Evolutionary conservation across 2,888 invertebrate species (phyloP), one percentile per base, ranked within the genome.

Genomic region (Cheilosia vernalis): DNA sequence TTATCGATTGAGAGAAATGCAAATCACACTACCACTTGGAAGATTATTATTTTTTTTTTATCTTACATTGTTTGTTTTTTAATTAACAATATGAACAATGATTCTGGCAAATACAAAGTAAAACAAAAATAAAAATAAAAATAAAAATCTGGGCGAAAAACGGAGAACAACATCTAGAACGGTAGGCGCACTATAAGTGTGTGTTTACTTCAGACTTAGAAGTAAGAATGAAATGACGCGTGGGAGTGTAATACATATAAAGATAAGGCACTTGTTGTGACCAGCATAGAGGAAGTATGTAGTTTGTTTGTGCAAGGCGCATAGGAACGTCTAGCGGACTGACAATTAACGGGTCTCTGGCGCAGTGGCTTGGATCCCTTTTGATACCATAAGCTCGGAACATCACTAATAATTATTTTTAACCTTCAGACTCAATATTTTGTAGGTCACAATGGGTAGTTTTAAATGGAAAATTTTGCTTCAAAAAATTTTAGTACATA

Each of bases 1-100:
- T 63, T 63, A 73, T 73, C 73, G 63, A 27, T 44, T 30, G 10
- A 42, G 53, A 19, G n/a, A 33, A 44, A 33, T 55, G 44, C 63
- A 73, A 73, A 73, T 73, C 55, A 44, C 24, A 55, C 73, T 10
- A 51, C 19, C 37, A 51, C 64, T 51, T 21, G 4, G 33, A 24
- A 15, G 7, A 2, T 4, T 17, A 10, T 15, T 44, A 4, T 3
- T 44, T 10, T 33, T 33, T 44, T 58, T 44, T 42, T 53, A 19
- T 51, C 42, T 42, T 67, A 42, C 42, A n/a, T 55, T 53, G 17
- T 33, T 51, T 51, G 24, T 21, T 24, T 30, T 47, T 58, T 58
- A 63, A 63, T 49, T 49, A 63, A 19, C 33, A 49, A 47, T 30
- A 24, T 27, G 44, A 44, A 27, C 42, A 44, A 44, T 61, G 27